Evolutionary conservation across 2,888 invertebrate species (phyloP).

Genomic region (Cylloceria caligata): DNA sequence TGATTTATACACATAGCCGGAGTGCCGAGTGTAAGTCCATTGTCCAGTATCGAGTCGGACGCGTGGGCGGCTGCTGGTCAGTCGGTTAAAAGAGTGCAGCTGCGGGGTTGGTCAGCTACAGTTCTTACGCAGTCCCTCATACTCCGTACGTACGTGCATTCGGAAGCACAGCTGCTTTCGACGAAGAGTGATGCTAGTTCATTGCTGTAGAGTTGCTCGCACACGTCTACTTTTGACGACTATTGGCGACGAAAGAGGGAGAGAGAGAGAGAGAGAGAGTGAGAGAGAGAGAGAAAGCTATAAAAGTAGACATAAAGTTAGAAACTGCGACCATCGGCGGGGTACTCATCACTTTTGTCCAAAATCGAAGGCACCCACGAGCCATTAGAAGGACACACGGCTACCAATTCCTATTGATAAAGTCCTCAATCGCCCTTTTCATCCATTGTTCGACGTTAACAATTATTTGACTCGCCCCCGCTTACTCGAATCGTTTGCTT

Average conservation of each 20-base stretch:
- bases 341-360: constrained; percentile 46
- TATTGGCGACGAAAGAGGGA: constrained; percentile 3
- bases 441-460: constrained; percentile 58
- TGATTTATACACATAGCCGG: constrained; percentile 19
- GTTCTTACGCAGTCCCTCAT: constrained; percentile 35
- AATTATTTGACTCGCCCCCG: constrained; percentile 43
- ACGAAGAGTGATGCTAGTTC: constrained; percentile 6
- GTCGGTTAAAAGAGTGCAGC: constrained; percentile 71
- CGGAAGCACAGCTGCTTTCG: constrained; percentile 55
- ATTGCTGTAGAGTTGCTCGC: constrained; percentile 3
- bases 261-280: constrained; percentile 19
- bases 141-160: constrained; percentile 10
- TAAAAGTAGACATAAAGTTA: constrained; percentile 42
- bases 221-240: constrained; percentile 38
- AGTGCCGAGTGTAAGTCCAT: constrained; percentile 34
- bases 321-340: constrained; percentile 57
- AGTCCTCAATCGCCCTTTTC: constrained; percentile 73
- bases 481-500: background rate
- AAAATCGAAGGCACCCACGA: constrained; percentile 69
- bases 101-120: constrained; percentile 65
- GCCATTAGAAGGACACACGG: constrained; percentile 77
- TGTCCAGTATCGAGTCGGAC: constrained; percentile 65
- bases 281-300: constrained; percentile 31
- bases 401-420: constrained; percentile 79
- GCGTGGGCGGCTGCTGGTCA: constrained; percentile 80